These are phyloP conservation scores for Tubulanus polymorphus DNA, from an alignment of 2,888 invertebrate species.

Conservation along the genomic window DNA sequence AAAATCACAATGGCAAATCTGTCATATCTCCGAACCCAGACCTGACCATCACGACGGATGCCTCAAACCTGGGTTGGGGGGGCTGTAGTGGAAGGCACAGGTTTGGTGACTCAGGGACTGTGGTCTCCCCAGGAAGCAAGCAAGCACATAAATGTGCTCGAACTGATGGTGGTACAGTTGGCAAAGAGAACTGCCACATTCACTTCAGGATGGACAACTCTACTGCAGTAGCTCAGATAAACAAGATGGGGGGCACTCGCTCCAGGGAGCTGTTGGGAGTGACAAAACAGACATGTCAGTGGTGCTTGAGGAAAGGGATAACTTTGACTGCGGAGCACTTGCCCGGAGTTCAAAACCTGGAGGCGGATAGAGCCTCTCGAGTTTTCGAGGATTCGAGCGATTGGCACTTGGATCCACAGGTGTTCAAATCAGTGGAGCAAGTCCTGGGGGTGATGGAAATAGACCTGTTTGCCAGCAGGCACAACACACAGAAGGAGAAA, in stretches of 20 bases:
- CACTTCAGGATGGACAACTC: slow-evolving; percentile 5
- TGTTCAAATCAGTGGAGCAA: slow-evolving; percentile 1
- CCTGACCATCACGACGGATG: slow-evolving; percentile 11
- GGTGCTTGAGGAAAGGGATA: neutral
- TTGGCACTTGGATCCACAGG: slow-evolving; percentile 18
- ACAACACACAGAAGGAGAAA: neutral
- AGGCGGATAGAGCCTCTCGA: slow-evolving; percentile 18
- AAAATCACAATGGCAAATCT: slow-evolving; percentile 9
- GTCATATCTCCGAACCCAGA: slow-evolving; percentile 8
- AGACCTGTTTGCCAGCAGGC: slow-evolving; percentile 6
- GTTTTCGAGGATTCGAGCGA: slow-evolving; percentile 18
- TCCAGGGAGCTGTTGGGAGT: neutral
- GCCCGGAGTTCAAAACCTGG: neutral
- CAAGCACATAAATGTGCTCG: slow-evolving; percentile 5
- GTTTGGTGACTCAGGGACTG: slow-evolving; percentile 5
- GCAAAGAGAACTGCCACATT: slow-evolving; percentile 4
- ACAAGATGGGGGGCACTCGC: neutral
- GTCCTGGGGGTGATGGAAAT: neutral
- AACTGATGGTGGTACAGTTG: slow-evolving; percentile 6
- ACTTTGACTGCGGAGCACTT: neutral
- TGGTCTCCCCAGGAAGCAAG: slow-evolving; percentile 5
- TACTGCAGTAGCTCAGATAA: slow-evolving; percentile 5
- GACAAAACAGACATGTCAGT: neutral
- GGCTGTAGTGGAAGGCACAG: neutral
- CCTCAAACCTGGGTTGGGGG: slow-evolving; percentile 15